phyloP scores from a whole-genome alignment of 2,888 invertebrate species.

The Lasioglossum malachurum region DNA sequence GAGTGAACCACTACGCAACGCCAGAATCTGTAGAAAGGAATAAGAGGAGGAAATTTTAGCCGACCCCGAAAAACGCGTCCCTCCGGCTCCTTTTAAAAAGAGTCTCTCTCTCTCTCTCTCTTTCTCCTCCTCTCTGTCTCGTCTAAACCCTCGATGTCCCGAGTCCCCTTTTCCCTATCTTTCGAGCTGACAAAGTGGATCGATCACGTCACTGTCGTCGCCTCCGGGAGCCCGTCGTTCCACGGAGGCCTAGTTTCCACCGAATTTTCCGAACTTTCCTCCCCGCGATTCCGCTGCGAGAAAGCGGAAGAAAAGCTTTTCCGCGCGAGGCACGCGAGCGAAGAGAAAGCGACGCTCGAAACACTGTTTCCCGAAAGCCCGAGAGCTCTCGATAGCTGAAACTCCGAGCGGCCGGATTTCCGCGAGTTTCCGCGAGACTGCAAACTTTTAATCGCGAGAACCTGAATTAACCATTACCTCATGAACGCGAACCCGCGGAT shows the following conservation, averaged over 20 bases:
- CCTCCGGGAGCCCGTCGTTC: slow-evolving; percentile 30
- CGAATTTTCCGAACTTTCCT: slow-evolving; percentile 65
- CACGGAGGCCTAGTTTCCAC: slow-evolving; percentile 64
- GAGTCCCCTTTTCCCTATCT: slow-evolving; percentile 49
- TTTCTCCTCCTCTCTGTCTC: background rate
- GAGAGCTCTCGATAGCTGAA: slow-evolving; percentile 12
- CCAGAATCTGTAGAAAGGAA: slow-evolving; percentile 54
- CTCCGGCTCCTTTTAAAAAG: slow-evolving; percentile 64
- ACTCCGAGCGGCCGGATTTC: slow-evolving; percentile 12
- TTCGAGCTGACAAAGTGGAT: slow-evolving; percentile 73
- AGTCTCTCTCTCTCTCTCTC: slow-evolving; percentile 26
- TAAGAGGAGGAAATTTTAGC: slow-evolving; percentile 52
- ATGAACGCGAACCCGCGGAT: background rate
- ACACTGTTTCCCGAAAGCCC: background rate
- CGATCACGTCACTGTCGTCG: slow-evolving; percentile 72
- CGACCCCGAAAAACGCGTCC: slow-evolving; percentile 55
- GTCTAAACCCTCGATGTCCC: slow-evolving; percentile 58
- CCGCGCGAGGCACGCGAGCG: slow-evolving; percentile 1
- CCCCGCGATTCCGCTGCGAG: slow-evolving; percentile 13
- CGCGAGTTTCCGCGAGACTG: background rate
- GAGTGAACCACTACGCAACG: slow-evolving; percentile 49
- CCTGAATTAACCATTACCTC: background rate
- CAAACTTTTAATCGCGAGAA: slow-evolving; percentile 49
- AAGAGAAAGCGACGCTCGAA: background rate
- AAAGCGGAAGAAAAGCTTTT: slow-evolving; percentile 3